phyloP scores from a whole-genome alignment of 1,140 invertebrate genomes.

The Nebria ingens region DNA sequence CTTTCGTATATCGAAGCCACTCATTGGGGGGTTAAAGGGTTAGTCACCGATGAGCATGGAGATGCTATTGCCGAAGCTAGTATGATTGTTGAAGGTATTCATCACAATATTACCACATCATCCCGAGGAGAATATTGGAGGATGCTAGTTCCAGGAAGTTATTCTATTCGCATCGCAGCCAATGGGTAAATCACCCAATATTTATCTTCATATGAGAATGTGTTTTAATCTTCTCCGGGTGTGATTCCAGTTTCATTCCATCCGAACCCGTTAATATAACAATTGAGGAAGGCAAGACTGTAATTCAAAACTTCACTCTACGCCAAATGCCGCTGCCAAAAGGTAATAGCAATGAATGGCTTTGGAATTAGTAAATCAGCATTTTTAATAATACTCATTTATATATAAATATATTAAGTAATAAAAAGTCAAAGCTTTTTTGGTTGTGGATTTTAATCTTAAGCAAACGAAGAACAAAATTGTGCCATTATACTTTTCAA shows the following conservation, averaged over 20 bases:
- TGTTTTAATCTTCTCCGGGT: too few relatives aligned
- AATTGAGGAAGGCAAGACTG: constrained; percentile 32
- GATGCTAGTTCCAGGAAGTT: constrained; percentile 69
- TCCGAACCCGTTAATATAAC: constrained; percentile 32
- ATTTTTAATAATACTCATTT: too few relatives aligned
- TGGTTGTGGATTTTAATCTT: too few relatives aligned
- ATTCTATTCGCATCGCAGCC: constrained; percentile 56
- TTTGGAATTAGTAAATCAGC: too few relatives aligned
- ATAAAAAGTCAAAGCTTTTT: too few relatives aligned
- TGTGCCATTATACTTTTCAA: too few relatives aligned
- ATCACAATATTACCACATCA: constrained; percentile 64
- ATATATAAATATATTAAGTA: too few relatives aligned
- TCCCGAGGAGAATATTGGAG: constrained; percentile 81
- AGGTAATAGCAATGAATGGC: constrained; percentile 24
- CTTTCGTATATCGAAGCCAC: constrained; percentile 76
- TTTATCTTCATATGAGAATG: constrained; percentile 2
- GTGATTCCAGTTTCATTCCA: constrained; percentile 35
- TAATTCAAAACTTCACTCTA: constrained; percentile 40
- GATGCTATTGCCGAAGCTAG: constrained; percentile 53
- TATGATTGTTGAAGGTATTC: constrained; percentile 56
- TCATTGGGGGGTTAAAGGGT: constrained; percentile 76
- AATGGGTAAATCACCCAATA: constrained; percentile 50
- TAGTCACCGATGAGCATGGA: constrained; percentile 39
- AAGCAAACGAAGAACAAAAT: too few relatives aligned
- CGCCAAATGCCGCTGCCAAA: constrained; percentile 21